phyloP scores from a whole-genome alignment of 2,888 invertebrate genomes.

The Vanessa cardui region DNA sequence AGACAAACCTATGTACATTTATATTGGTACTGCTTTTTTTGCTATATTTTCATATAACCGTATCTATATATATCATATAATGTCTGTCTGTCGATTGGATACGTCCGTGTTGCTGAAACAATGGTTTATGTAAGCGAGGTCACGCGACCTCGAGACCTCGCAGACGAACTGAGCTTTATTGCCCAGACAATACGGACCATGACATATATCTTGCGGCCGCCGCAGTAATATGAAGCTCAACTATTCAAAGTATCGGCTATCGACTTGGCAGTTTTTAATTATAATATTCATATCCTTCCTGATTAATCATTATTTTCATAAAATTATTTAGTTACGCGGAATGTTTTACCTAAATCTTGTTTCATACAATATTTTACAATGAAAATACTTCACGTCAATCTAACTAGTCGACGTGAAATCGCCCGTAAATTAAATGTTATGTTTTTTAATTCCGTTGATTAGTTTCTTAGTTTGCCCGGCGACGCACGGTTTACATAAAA shows the following conservation, averaged over 20 bases:
- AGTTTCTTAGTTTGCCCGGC: no score
- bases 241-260: slow-evolving; percentile 3
- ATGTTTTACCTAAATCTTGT: no score
- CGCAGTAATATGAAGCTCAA: neutral
- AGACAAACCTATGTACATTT: neutral
- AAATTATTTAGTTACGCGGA: no score
- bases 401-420: no score
- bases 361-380: no score
- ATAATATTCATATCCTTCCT: neutral
- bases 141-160: slow-evolving; percentile 1
- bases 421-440: no score
- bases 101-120: slow-evolving; percentile 27
- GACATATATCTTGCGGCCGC: neutral
- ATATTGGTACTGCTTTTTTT: neutral
- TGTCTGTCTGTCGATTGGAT: neutral
- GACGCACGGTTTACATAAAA: no score
- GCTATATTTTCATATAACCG: neutral
- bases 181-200: neutral
- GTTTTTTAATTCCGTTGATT: no score
- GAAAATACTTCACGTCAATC: no score
- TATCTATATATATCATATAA: slow-evolving; percentile 9
- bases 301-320: no score
- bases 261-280: neutral
- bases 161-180: neutral
- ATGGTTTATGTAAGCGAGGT: slow-evolving; percentile 29